These are phyloP conservation scores for Microplitis manilae DNA, from an alignment of 2,888 invertebrate species.

Conservation along the genomic window DNA sequence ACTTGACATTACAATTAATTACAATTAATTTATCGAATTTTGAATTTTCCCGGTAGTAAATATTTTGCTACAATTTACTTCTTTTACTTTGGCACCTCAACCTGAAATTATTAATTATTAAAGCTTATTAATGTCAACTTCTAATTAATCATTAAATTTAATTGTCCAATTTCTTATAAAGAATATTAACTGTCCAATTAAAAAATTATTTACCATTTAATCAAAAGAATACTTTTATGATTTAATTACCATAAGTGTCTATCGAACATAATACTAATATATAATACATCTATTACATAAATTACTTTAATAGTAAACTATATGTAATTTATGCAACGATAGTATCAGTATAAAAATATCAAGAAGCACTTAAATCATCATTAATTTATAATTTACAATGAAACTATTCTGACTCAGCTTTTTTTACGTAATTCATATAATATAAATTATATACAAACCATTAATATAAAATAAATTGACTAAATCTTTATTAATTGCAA, in stretches of 20 bases:
- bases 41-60: too few relatives aligned
- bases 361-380: background rate
- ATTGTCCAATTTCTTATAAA: too few relatives aligned
- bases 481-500: background rate
- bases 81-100: too few relatives aligned
- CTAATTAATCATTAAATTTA: too few relatives aligned
- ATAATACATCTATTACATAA: background rate
- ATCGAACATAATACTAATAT: background rate
- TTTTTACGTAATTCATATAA: background rate
- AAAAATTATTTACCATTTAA: too few relatives aligned
- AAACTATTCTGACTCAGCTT: background rate
- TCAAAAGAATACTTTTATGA: background rate
- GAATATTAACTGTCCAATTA: too few relatives aligned
- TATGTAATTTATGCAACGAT: background rate
- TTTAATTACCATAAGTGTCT: background rate
- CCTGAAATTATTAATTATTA: too few relatives aligned
- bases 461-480: background rate
- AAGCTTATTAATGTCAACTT: too few relatives aligned
- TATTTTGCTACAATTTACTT: too few relatives aligned
- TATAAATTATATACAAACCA: background rate
- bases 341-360: background rate
- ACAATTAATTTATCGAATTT: too few relatives aligned
- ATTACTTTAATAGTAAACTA: background rate
- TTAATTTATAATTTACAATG: background rate
- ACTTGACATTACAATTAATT: too few relatives aligned